Percentiles rank a stretch among this genome's conserved stretches.
phyloP scores from a whole-genome alignment of 2,888 invertebrate species.

The Nowickia ferox region DNA sequence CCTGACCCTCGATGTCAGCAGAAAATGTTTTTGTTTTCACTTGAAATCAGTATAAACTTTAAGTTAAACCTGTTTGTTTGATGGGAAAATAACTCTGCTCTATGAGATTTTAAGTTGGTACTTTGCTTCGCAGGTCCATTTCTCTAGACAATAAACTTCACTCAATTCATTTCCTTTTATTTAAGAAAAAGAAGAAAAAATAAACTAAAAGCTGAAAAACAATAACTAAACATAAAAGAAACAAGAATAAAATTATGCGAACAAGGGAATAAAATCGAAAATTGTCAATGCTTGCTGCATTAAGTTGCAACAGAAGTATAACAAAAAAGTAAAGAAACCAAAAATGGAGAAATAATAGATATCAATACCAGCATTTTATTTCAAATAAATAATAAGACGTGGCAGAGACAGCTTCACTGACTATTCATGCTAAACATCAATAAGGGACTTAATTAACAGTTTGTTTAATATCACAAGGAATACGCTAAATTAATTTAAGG shows the following conservation, averaged over 20 bases:
- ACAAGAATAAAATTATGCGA: constrained; percentile 1
- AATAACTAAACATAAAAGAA: constrained; percentile 18
- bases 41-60: too few species aligned
- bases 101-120: constrained; percentile 21
- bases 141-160: constrained; percentile 60
- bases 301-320: not conserved
- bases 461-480: too few species aligned
- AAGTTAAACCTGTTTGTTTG: not conserved
- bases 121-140: constrained; percentile 1
- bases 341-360: not conserved
- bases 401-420: too few species aligned
- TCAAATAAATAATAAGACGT: too few species aligned
- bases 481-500: too few species aligned
- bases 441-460: too few species aligned
- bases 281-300: constrained; percentile 56
- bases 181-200: constrained; percentile 4
- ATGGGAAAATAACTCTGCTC: not conserved
- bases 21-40: too few species aligned
- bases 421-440: too few species aligned
- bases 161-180: constrained; percentile 47
- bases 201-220: not conserved
- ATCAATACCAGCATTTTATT: too few species aligned
- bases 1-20: too few species aligned
- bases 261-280: constrained; percentile 35
- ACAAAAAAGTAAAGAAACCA: not conserved